Evolutionary conservation across 2,113 vertebrate species (phyloP), one percentile per base, ranked within the genome.

Genomic region (Oostethus manadensis): DNA sequence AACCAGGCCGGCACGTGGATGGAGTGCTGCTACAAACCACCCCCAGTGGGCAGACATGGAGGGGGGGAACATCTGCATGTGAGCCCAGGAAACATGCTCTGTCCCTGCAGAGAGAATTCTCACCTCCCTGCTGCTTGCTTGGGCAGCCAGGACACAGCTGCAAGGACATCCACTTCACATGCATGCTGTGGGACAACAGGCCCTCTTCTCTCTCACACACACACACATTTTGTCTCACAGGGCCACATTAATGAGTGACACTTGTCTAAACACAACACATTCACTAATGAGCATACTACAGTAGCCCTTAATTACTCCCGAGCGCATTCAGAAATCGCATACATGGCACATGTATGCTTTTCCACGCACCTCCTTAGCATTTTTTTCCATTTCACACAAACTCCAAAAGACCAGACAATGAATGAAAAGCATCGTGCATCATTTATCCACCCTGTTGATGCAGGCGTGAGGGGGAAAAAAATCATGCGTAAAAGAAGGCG

Each of bases 401-500:
- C 29, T 7, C 29, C 29, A 26, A 26, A 26, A 26, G 23, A 26
- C 23, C 23, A 26, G 23, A 26, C 29, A 33, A 33, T 33, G 4
- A 33, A 33, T 33, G 29, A 33, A 33, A 33, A 33, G 8, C 29
- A 33, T 33, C 29, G 29, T 18, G 40, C 11, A 40, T 57, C 66
- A 73, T 72, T 38, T 5, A 46, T 71, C 63, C 20, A 51, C 55
- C 35, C 62, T 68, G 60, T 60, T 74, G 71, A 77, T 76, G 33
- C 17, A 61, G 18, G 9, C 21, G 6, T 44, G 38, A 17, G 43
- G 45, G 3, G n/a, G 20, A 15, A 18, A 53, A 63, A 38, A 48
- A 60, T 54, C 64, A 62, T 64, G 62, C 75, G 71, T 73, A 73
- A 77, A 81, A 75, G 59, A 85, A 84, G 81, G 83, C 76, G 86